Evolutionary conservation across 2,888 invertebrate species (phyloP), one percentile per base, ranked within the genome.

Genomic region (Plebejus anna): DNA sequence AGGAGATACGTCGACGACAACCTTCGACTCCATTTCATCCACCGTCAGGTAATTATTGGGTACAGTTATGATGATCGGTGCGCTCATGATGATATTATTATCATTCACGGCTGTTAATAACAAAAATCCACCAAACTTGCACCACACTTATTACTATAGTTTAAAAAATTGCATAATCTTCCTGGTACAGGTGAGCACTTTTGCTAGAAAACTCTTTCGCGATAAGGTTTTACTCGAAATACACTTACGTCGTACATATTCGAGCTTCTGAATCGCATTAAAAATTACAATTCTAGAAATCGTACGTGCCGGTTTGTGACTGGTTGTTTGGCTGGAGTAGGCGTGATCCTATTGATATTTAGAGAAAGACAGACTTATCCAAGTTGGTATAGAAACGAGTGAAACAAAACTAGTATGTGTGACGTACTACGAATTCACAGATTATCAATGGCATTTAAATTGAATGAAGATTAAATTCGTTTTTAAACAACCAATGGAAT

Each of bases 11-110:
- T 90, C 90, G 80, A 90, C 83, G 75, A 87, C 82, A 78, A 88
- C 88, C 80, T 89, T 84, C 66, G 89, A 84, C 73, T 91, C 89
- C 83, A 83, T 82, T 78, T 89, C 86, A 55, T 90, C 89, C 83
- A 91, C 85, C 84, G 88, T 82, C 87, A 94, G 84, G 84, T 91
- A 94, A 84, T 90, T 90, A 83, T 91, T 93, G 66, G 94, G 94
- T 80, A 94, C 91, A 79, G 94, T 92, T 85, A 94, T 94, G 81
- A 94, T 92, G 79, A 94, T 94, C 79, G 94, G 94, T 82, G 91
- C 88, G 87, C 91, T 94, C 94, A 94, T 94, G 80, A 87, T 88
- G 55, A 55, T 55, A 55, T 11, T 47, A 80, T 77, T 79, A 59
- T 11, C n/a, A 75, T 47, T 57, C 79, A 77, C 71, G 77, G 76